A percentile compares a stretch with the other conserved stretches of the same genome.
Evolutionary conservation across 2,888 invertebrate species (phyloP).

Genomic region (Deilephila porcellus): DNA sequence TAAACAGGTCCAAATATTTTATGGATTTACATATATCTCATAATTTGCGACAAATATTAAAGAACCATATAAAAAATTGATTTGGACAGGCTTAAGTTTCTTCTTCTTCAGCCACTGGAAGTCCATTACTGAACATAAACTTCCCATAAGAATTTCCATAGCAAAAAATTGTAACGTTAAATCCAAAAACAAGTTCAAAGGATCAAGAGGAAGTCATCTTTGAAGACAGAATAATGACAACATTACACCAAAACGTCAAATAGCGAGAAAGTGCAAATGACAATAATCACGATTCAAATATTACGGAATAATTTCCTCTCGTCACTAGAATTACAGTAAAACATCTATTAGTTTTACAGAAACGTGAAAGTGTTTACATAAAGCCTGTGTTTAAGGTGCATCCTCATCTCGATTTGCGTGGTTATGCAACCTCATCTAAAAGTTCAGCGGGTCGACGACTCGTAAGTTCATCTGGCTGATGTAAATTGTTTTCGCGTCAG

Average conservation of each 20-base stretch:
- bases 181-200: too few species aligned
- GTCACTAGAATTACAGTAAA: conserved; percentile 39
- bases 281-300: not conserved
- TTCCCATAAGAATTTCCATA: too few species aligned
- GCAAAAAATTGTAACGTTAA: too few species aligned
- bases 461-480: conserved; percentile 51
- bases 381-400: conserved; percentile 59
- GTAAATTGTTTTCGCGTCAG: conserved; percentile 43
- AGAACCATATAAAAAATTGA: too few species aligned
- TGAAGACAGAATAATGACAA: not conserved
- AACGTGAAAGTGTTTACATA: conserved; percentile 78
- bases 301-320: conserved; percentile 43
- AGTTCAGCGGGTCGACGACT: conserved; percentile 68
- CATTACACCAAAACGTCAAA: not conserved
- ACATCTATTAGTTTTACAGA: conserved; percentile 52
- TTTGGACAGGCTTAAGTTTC: too few species aligned
- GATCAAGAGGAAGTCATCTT: too few species aligned
- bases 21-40: too few species aligned
- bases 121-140: too few species aligned
- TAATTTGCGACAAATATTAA: too few species aligned
- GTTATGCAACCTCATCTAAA: conserved; percentile 73
- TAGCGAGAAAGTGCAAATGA: not conserved
- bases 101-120: too few species aligned
- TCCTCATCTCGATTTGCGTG: conserved; percentile 71
- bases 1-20: too few species aligned